A percentile compares a stretch with the other conserved stretches of the same genome.
Conservation (phyloP, 1,140 invertebrate species). For the Drosophila lowei region DNA sequence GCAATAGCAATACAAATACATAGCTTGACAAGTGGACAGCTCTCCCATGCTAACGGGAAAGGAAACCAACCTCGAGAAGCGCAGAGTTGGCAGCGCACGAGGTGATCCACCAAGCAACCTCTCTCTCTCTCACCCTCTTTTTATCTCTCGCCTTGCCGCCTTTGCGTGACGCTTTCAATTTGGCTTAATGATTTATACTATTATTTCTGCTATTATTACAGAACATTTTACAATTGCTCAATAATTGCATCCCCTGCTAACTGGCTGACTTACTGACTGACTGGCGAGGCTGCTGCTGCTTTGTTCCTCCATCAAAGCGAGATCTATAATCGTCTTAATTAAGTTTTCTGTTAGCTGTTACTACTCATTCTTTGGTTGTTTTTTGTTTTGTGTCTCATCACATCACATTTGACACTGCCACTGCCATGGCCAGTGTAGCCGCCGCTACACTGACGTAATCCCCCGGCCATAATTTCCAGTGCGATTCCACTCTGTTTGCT, state of each 20-base stretch:
- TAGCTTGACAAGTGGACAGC: neutral
- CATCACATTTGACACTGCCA: conserved; percentile 37
- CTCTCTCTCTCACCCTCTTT: conserved; percentile 3
- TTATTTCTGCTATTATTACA: conserved; percentile 24
- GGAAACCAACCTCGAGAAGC: too few relatives aligned
- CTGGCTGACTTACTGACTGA: conserved; percentile 1
- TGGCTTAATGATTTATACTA: conserved; percentile 11
- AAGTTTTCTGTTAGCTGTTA: conserved; percentile 22
- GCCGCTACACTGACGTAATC: conserved; percentile 26
- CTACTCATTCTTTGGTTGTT: neutral
- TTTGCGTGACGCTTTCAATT: conserved; percentile 54
- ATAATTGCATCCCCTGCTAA: conserved; percentile 32
- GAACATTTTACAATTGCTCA: conserved; percentile 26
- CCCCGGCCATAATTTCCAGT: neutral
- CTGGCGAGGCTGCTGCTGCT: neutral
- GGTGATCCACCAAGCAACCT: conserved; percentile 7
- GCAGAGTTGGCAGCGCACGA: conserved; percentile 4
- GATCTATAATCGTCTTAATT: conserved; percentile 50
- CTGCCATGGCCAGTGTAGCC: conserved; percentile 8
- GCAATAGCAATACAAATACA: neutral
- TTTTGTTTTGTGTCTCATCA: conserved; percentile 10
- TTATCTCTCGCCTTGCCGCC: conserved; percentile 30
- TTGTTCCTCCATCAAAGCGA: too few relatives aligned
- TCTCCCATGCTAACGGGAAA: too few relatives aligned
- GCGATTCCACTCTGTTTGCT: too few relatives aligned